Evolutionary conservation across 2,113 vertebrate genomes (phyloP), one percentile per base, ranked within the genome.

Genomic region (Athene noctua): DNA sequence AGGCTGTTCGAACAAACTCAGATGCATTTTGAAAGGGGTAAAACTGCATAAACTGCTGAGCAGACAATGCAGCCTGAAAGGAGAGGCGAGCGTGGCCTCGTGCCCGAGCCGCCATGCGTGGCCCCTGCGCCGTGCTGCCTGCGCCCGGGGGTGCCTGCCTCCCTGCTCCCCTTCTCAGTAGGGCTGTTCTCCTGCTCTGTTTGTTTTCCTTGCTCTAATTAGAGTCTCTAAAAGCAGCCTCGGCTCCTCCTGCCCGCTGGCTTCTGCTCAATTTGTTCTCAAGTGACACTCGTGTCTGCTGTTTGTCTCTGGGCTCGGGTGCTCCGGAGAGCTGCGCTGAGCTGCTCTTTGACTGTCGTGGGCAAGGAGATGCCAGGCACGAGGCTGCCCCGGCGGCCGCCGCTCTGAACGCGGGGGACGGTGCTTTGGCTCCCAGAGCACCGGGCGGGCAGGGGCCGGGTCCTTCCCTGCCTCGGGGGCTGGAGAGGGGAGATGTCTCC

Each of bases 131-230:
- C 6, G 3, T 11, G 67, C 68, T 68, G 68, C 57, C 52, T 65
- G 59, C 65, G 63, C 75, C 80, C 1, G 2, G 47, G 40, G 71
- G 23, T 26, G 54, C 55, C 84, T 74, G 80, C 38, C 72, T 74
- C 29, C 38, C 68, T 7, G 27, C 70, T 80, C 80, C 54, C 38
- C 32, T 77, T 55, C 88, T 73, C 93, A 9, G 0, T 25, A 44
- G 46, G 51, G 80, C 77, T 82, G 57, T 79, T 88, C 38, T 84
- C 78, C 66, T 86, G 65, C 68, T 89, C 84, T 93, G 74, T 91
- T 95, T 93, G 91, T 94, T 95, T 80, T 79, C 26, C 72, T 75
- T 42, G 21, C 46, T 65, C 72, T 92, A 82, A 93, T 95, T 90
- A 67, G 80, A 89, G 54, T 21, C 54, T 91, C 78, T 95, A 25